phyloP scores from a whole-genome alignment of 2,113 vertebrate species.

The Bostrychus sinensis region DNA sequence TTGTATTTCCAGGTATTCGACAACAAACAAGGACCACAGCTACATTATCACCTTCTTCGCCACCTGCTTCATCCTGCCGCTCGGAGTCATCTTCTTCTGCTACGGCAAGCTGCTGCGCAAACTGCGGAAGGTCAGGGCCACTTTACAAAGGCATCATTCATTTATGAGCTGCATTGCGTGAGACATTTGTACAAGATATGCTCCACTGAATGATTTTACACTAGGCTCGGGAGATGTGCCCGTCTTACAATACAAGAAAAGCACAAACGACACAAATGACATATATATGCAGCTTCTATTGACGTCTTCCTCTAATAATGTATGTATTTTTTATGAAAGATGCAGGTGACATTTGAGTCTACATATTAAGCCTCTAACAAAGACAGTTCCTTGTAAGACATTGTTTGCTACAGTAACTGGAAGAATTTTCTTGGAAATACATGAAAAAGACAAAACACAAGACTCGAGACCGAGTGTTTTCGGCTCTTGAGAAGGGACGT shows the following conservation, averaged over 20 bases:
- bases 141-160: background rate
- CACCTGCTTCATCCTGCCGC: constrained; percentile 88
- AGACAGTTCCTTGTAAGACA: too few relatives aligned
- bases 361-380: too few relatives aligned
- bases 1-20: constrained; percentile 82
- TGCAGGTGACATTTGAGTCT: too few relatives aligned
- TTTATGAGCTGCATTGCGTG: background rate
- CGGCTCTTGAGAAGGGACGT: too few relatives aligned
- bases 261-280: too few relatives aligned
- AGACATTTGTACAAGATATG: background rate
- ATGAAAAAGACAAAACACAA: too few relatives aligned
- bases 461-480: too few relatives aligned
- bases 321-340: background rate
- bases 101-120: constrained; percentile 87
- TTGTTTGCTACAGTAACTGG: too few relatives aligned
- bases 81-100: constrained; percentile 85
- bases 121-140: constrained; percentile 83
- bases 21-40: constrained; percentile 75
- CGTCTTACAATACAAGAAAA: background rate
- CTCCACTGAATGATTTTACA: background rate
- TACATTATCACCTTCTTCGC: constrained; percentile 87
- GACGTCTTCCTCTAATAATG: background rate
- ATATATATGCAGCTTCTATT: background rate
- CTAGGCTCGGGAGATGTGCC: background rate
- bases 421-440: too few relatives aligned